phyloP scores from a whole-genome alignment of 2,797 vertebrate species.

The Periparus ater region DNA sequence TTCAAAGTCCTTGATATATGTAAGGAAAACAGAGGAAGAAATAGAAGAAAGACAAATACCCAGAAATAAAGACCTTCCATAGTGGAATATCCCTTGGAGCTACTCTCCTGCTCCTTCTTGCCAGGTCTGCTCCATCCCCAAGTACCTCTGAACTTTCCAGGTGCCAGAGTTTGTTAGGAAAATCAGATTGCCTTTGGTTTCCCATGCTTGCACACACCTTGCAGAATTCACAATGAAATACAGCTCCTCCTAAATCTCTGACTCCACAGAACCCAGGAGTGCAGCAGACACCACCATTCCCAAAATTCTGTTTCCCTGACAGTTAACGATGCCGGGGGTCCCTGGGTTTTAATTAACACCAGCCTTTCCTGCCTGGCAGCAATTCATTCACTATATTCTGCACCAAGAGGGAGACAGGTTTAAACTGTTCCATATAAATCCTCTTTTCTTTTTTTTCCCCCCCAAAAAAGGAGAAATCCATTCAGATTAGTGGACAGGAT shows the following conservation, averaged over 20 bases:
- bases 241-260: background rate
- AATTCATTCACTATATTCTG: background rate
- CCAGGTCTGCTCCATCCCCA: background rate
- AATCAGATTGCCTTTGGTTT: background rate
- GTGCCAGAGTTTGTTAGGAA: background rate
- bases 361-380: background rate
- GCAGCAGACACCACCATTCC: background rate
- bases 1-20: background rate
- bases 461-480: background rate
- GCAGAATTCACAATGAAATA: background rate
- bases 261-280: background rate
- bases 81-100: background rate
- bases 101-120: background rate
- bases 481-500: background rate
- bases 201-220: background rate
- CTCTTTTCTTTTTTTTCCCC: too few relatives aligned
- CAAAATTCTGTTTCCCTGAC: background rate
- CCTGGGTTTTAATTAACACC: background rate
- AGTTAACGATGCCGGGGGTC: background rate
- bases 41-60: background rate
- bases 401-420: background rate
- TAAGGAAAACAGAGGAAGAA: background rate
- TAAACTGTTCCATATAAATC: background rate
- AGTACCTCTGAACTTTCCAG: background rate
- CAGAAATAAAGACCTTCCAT: background rate